Evolutionary conservation across 37 sponge, comb jelly and placozoan species (phyloP).

Genomic region (Ianthella basta): DNA sequence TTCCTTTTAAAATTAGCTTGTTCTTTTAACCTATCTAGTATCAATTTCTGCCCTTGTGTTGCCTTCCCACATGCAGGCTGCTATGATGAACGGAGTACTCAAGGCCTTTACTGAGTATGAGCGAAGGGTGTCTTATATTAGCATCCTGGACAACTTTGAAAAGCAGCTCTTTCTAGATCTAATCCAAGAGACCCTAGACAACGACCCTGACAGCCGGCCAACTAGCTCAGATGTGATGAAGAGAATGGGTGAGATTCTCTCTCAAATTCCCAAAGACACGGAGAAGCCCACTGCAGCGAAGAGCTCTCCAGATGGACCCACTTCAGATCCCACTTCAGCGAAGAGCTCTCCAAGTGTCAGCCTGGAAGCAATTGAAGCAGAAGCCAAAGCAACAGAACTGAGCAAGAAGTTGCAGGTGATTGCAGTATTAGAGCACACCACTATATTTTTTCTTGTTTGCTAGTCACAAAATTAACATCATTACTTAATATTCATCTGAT

Average conservation of each 20-base stretch:
- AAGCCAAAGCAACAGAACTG: not conserved
- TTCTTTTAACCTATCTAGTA: too few species aligned
- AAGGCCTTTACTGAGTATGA: constrained; percentile 16
- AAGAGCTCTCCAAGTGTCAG: not conserved
- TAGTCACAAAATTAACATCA: too few species aligned
- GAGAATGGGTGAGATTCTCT: not conserved
- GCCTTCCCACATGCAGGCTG: too few species aligned
- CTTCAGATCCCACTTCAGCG: too few species aligned
- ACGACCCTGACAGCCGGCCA: constrained; percentile 6
- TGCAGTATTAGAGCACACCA: too few species aligned
- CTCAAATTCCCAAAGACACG: not conserved
- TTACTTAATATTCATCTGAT: too few species aligned
- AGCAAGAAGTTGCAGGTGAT: not conserved
- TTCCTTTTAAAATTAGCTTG: too few species aligned
- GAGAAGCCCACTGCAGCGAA: too few species aligned
- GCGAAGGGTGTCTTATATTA: not conserved
- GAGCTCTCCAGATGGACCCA: too few species aligned
- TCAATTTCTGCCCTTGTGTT: too few species aligned
- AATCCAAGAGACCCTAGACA: not conserved
- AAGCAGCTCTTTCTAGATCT: not conserved
- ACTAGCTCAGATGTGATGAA: not conserved
- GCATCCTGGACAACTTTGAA: not conserved
- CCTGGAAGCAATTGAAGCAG: not conserved
- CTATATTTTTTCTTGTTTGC: too few species aligned
- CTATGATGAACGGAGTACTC: not conserved